A percentile compares a stretch with the other conserved stretches of the same genome.
phyloP scores from a whole-genome alignment of 2,888 invertebrate genomes.

The Nomada lathburiana region DNA sequence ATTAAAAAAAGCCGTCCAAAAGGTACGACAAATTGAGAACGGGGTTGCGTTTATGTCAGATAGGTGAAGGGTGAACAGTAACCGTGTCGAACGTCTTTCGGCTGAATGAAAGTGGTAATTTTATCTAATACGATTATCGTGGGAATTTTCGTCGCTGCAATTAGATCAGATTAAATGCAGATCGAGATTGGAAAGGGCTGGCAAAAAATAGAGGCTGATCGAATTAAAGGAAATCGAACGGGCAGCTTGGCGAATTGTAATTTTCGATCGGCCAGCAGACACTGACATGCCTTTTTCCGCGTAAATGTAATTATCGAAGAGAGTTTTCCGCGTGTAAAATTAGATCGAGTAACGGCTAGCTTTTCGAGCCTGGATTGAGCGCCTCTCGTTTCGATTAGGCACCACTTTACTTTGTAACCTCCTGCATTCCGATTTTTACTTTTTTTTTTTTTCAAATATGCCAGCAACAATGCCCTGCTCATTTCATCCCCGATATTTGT shows the following conservation, averaged over 20 bases:
- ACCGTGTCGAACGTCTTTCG: slow-evolving; percentile 27
- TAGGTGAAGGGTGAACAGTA: background rate
- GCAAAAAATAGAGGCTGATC: slow-evolving; percentile 30
- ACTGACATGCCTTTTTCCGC: slow-evolving; percentile 31
- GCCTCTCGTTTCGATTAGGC: background rate
- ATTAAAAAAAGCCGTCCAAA: slow-evolving; percentile 48
- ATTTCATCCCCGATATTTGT: background rate
- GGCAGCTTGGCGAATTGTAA: slow-evolving; percentile 24
- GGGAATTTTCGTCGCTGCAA: slow-evolving; percentile 46
- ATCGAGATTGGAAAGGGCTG: slow-evolving; percentile 5
- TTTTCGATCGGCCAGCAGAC: slow-evolving; percentile 30
- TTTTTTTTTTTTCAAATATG: background rate
- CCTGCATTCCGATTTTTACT: background rate
- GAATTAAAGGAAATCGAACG: slow-evolving; percentile 46
- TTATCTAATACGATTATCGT: slow-evolving; percentile 54
- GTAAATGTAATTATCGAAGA: slow-evolving; percentile 21
- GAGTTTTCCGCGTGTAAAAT: slow-evolving; percentile 8
- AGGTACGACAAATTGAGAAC: slow-evolving; percentile 5
- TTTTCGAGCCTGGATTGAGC: slow-evolving; percentile 17
- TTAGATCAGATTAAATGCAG: slow-evolving; percentile 52
- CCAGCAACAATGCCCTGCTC: background rate
- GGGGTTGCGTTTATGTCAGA: slow-evolving; percentile 12
- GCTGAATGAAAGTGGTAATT: slow-evolving; percentile 53
- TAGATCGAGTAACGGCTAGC: slow-evolving; percentile 12
- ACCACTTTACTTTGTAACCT: background rate